Evolutionary conservation across 2,797 vertebrate species (phyloP).

Genomic region (Notamacropus eugenii): DNA sequence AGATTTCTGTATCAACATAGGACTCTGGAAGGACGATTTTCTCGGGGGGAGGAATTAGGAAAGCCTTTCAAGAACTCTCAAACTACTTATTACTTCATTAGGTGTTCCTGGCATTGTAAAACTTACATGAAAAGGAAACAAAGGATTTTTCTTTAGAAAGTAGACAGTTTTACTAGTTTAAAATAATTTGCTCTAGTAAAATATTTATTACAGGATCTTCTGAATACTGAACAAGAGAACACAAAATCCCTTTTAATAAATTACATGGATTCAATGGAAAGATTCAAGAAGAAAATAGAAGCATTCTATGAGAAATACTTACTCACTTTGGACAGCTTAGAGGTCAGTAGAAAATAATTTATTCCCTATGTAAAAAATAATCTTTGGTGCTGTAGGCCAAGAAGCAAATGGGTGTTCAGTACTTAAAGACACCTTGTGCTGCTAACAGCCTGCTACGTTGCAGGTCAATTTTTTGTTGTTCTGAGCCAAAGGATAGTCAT

Average conservation of each 20-base stretch:
- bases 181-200: slow-evolving; percentile 61
- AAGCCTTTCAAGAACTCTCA: slow-evolving; percentile 39
- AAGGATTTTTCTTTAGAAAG: slow-evolving; percentile 32
- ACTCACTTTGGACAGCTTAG: slow-evolving; percentile 76
- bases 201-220: slow-evolving; percentile 75
- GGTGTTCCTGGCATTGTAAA: slow-evolving; percentile 17
- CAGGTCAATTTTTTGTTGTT: slow-evolving; percentile 8
- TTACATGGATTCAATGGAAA: slow-evolving; percentile 86
- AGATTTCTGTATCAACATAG: slow-evolving; percentile 3
- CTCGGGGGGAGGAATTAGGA: background rate
- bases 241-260: slow-evolving; percentile 80
- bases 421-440: background rate
- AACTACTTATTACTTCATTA: slow-evolving; percentile 24
- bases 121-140: slow-evolving; percentile 26
- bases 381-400: background rate
- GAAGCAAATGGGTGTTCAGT: background rate
- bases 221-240: slow-evolving; percentile 82
- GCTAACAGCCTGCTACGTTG: slow-evolving; percentile 2
- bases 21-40: background rate
- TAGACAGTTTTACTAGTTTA: slow-evolving; percentile 30
- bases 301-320: slow-evolving; percentile 82
- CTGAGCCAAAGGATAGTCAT: slow-evolving; percentile 29
- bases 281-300: slow-evolving; percentile 87
- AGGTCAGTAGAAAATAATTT: slow-evolving; percentile 84
- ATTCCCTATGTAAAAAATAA: background rate